phyloP scores from a whole-genome alignment of 2,797 vertebrate genomes.

The Hippoglossus hippoglossus region DNA sequence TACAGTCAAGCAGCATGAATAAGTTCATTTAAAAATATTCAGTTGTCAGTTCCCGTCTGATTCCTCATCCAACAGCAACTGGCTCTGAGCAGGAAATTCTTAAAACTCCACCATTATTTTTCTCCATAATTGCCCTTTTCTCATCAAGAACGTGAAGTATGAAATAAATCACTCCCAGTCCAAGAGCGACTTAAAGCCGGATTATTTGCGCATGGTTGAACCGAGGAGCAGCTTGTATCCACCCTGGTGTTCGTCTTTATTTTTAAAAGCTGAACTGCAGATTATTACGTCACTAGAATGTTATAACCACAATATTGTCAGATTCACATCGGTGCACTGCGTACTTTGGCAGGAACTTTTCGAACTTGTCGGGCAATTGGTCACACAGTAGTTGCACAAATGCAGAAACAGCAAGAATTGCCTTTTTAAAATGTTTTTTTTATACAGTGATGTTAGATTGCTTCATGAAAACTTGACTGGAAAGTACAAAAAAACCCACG shows the following conservation, averaged over 20 bases:
- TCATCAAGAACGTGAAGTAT: conserved; percentile 59
- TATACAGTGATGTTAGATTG: neutral
- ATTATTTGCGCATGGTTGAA: conserved; percentile 71
- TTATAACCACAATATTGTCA: conserved; percentile 24
- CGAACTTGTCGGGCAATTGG: neutral
- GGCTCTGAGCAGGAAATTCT: conserved; percentile 7
- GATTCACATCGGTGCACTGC: conserved; percentile 1
- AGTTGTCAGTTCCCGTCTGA: neutral
- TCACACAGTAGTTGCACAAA: neutral
- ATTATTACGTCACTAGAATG: conserved; percentile 28
- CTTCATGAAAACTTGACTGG: neutral
- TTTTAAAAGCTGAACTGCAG: conserved; percentile 41
- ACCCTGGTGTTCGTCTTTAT: conserved; percentile 18
- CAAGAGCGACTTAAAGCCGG: conserved; percentile 66
- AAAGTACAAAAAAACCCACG: neutral
- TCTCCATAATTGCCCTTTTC: conserved; percentile 58
- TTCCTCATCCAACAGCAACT: conserved; percentile 16
- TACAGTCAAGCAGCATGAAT: neutral
- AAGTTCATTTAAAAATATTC: conserved; percentile 3
- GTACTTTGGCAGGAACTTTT: neutral
- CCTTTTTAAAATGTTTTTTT: neutral
- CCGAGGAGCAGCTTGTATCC: conserved; percentile 20
- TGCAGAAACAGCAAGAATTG: neutral
- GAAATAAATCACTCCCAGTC: conserved; percentile 65
- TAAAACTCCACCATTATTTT: conserved; percentile 42